These are phyloP conservation scores for Apolygus lucorum DNA, from an alignment of 1,140 invertebrate species.

Conservation along the genomic window DNA sequence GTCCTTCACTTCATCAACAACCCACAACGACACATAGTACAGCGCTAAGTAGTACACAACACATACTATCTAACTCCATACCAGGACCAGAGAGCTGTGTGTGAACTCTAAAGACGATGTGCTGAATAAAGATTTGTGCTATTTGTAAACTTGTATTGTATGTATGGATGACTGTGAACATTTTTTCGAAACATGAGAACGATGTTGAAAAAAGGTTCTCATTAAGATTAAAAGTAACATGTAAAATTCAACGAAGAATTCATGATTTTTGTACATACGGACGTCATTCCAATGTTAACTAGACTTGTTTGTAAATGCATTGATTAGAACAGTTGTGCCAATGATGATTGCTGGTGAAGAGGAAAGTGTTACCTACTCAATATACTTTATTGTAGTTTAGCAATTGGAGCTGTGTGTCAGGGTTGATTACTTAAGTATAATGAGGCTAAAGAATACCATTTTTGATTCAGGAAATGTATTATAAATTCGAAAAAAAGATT, in stretches of 20 bases:
- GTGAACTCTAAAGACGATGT: constrained; percentile 23
- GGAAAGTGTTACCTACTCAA: too few relatives aligned
- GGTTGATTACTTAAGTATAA: too few relatives aligned
- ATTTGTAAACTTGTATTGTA: neutral
- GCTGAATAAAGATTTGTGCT: neutral
- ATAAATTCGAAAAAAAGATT: too few relatives aligned
- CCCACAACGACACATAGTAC: constrained; percentile 40
- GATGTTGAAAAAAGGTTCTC: neutral
- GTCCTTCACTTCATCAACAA: constrained; percentile 24
- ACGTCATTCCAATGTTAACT: too few relatives aligned
- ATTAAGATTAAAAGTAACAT: neutral
- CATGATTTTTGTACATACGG: too few relatives aligned
- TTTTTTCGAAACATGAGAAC: neutral
- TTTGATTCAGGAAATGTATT: too few relatives aligned
- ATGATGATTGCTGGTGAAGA: too few relatives aligned
- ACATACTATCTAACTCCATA: constrained; percentile 61
- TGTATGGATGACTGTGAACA: neutral
- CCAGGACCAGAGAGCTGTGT: constrained; percentile 67
- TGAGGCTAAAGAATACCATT: too few relatives aligned
- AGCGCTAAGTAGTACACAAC: constrained; percentile 38
- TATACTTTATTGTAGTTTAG: too few relatives aligned
- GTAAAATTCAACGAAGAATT: neutral
- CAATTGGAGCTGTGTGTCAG: too few relatives aligned
- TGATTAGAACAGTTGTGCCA: too few relatives aligned
- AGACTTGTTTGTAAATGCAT: too few relatives aligned